phyloP scores from a whole-genome alignment of 2,888 invertebrate genomes.

The Acleris sparsana region DNA sequence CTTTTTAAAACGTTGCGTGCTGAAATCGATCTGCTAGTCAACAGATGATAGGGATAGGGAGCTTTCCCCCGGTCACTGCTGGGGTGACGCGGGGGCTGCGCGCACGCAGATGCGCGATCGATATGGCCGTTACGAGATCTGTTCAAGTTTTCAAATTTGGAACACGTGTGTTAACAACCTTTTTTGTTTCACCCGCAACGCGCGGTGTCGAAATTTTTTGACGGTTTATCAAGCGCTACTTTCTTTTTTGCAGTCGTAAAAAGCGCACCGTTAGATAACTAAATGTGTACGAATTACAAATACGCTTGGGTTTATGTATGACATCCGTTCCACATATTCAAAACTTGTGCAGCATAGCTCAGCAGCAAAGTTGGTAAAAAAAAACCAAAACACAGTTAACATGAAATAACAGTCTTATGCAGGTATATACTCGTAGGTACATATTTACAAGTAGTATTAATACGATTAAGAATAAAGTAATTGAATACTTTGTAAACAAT shows the following conservation, averaged over 20 bases:
- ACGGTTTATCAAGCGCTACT: slow-evolving; percentile 24
- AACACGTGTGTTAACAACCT: slow-evolving; percentile 79
- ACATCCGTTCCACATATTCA: not conserved
- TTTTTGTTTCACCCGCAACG: slow-evolving; percentile 71
- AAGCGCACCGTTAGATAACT: not conserved
- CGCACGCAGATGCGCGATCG: slow-evolving; percentile 75
- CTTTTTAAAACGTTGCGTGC: slow-evolving; percentile 37
- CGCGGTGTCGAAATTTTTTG: slow-evolving; percentile 28
- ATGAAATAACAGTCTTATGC: too few relatives aligned
- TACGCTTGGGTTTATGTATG: not conserved
- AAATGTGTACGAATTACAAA: not conserved
- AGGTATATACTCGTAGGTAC: too few relatives aligned
- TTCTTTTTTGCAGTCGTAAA: slow-evolving; percentile 16
- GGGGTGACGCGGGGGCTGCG: slow-evolving; percentile 53
- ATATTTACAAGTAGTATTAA: too few relatives aligned
- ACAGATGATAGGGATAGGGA: slow-evolving; percentile 54
- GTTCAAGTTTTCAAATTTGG: slow-evolving; percentile 70
- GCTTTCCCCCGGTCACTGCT: slow-evolving; percentile 49
- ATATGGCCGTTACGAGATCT: slow-evolving; percentile 74
- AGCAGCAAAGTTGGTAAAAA: too few relatives aligned
- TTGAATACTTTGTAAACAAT: too few relatives aligned
- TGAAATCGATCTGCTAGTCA: slow-evolving; percentile 54
- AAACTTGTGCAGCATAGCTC: too few relatives aligned
- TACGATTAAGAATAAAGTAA: too few relatives aligned
- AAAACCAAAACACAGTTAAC: too few relatives aligned